Base-by-base conservation (phyloP, 2,113 vertebrate species). In the Scomber japonicus region DNA sequence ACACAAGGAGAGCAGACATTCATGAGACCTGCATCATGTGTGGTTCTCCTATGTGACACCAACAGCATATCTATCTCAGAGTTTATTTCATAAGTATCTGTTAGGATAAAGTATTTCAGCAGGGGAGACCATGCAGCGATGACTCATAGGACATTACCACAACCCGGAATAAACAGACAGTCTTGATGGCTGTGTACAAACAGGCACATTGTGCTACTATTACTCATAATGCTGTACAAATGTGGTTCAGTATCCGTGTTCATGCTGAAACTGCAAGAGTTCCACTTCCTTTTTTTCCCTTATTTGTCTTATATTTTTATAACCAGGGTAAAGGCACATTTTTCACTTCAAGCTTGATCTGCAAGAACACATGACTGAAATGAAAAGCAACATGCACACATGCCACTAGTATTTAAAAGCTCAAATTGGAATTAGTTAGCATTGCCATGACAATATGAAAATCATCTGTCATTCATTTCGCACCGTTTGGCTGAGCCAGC, bases 181-280 rank as follows among this genome's bases (percentile, higher is more conserved):
- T 64, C 73, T 79, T 54, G 50, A 51, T 57, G 62, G 59, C 60
- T 44, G 40, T 78, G 53, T 76, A 77, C 51, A 62, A 71, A 86
- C 75, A 80, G 51, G 24, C 54, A 72, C 72, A 57, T 64, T 75
- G 53, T 71, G 71, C 30, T 4, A 50, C 44, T 9, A 40, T 79
- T 79, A 75, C 61, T 88, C 82, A 83, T 12, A 60, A 69, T 70
- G 62, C 76, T 72, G 56, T 31, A 71, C 75, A 64, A 86, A 30
- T 7, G 66, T 53, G 35, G 21, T 62, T 51, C 15, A 44, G 59
- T 11, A 40, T 40, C 11, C 6, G 17, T 21, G 49, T 45, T 48
- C 19, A 30, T 24, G 62, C 24, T 30, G 17, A 51, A 69, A 69
- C 55, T 19, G 14, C 5, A 71, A 53, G 35, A 59, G 11, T 54